Evolutionary conservation across 2,888 invertebrate genomes (phyloP).

Genomic region (Cetonia aurata): DNA sequence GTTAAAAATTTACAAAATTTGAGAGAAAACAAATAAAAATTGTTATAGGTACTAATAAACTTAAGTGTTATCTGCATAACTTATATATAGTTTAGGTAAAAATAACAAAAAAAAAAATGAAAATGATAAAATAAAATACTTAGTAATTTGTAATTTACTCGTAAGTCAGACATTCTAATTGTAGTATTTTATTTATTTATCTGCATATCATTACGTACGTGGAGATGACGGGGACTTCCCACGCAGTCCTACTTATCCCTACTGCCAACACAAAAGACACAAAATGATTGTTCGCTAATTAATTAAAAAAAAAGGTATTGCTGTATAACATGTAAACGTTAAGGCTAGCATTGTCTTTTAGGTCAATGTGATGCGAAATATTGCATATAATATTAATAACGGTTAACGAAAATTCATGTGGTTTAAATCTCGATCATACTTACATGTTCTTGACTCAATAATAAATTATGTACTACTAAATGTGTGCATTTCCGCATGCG

Average conservation of each 20-base stretch:
- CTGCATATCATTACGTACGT: slow-evolving; percentile 42
- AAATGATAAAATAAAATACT: slow-evolving; percentile 24
- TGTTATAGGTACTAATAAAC: slow-evolving; percentile 64
- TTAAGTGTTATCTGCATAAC: slow-evolving; percentile 67
- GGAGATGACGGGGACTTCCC: slow-evolving; percentile 33
- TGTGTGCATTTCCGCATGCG: slow-evolving; percentile 50
- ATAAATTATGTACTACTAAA: slow-evolving; percentile 44
- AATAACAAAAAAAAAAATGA: slow-evolving; percentile 49
- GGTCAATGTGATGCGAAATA: slow-evolving; percentile 27
- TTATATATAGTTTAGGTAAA: slow-evolving; percentile 69
- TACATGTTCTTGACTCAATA: slow-evolving; percentile 51
- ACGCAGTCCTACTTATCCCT: slow-evolving; percentile 38
- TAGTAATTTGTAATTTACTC: slow-evolving; percentile 53
- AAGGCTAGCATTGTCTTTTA: slow-evolving; percentile 18
- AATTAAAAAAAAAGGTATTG: slow-evolving; percentile 33
- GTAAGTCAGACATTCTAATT: slow-evolving; percentile 42
- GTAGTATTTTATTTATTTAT: slow-evolving; percentile 41
- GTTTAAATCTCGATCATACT: slow-evolving; percentile 39
- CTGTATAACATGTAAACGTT: slow-evolving; percentile 13
- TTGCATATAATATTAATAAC: slow-evolving; percentile 49
- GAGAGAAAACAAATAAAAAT: slow-evolving; percentile 60
- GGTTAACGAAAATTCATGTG: slow-evolving; percentile 53
- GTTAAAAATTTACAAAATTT: slow-evolving; percentile 57
- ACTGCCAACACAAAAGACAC: slow-evolving; percentile 42
- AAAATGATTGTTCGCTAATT: slow-evolving; percentile 46